Base-by-base conservation (phyloP, 2,797 vertebrate genomes). In the Characodon lateralis region DNA sequence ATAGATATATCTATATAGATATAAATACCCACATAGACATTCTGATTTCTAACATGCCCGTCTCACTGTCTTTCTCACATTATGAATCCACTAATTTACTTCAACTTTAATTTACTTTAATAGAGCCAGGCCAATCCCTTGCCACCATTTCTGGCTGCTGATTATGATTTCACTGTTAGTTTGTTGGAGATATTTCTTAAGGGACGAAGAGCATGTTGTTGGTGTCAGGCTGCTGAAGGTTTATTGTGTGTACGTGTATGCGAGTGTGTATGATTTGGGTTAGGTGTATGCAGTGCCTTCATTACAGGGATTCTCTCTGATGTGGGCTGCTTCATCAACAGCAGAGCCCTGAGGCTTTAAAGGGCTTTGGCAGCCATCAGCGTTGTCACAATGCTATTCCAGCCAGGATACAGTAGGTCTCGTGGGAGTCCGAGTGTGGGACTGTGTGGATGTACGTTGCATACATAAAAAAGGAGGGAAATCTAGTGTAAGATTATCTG, bases 251-350 rank as follows among this genome's bases (percentile, higher is more conserved):
- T 74, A 75, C 0, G 79, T 5, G 55, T 71, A 75, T 72, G 74
- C n/a, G 48, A 20, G 78, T 66, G 77, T 55, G 75, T 74, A 78
- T 1, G 79, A 58, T 78, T 69, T 76, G 79, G 81, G 91, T 88
- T 88, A 90, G 80, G 86, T 80, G 81, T 80, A 73, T 79, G 73
- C 72, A 26, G 76, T 35, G 84, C 80, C 88, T 88, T 92, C 84
- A 92, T 91, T 89, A 91, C 71, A 72, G 79, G 76, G 82, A 88
- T 83, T 86, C 85, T 90, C 87, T 91, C 65, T 85, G 79, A 90
- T 88, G 88, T 80, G 75, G 14, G 82, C 87, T 82, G 93, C 92
- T 92, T 92, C 87, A 93, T 95, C 93, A 95, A 88, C 77, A 85
- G 78, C 66, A 26, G 63, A 79, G 80, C 87, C 79, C 46, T 20